Evolutionary conservation across 2,797 vertebrate genomes (phyloP).

Genomic region (Labeo calbasu): DNA sequence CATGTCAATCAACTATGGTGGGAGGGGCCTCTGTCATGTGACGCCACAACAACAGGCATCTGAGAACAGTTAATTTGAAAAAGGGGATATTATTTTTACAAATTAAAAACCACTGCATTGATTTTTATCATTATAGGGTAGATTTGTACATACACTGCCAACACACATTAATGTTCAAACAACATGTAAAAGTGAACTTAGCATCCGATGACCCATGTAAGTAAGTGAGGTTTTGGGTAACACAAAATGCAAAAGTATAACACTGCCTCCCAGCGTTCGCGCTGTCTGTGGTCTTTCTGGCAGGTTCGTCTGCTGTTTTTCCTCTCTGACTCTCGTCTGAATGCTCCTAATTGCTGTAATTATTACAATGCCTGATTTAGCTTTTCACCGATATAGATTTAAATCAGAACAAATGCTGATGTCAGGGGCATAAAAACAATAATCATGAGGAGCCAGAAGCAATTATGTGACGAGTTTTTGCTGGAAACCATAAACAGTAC

Average conservation of each 20-base stretch:
- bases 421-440: constrained; percentile 23
- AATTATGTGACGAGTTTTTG: constrained; percentile 7
- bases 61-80: no score
- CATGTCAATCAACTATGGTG: no score
- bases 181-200: no score
- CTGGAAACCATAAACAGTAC: constrained; percentile 2
- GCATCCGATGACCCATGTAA: no score
- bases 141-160: no score
- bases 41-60: no score
- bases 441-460: constrained; percentile 13
- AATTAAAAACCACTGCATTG: no score
- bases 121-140: no score
- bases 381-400: constrained; percentile 16
- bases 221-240: background rate
- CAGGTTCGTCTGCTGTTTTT: background rate
- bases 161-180: no score
- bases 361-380: constrained; percentile 18
- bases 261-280: background rate
- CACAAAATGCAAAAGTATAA: background rate
- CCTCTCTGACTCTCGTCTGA: background rate
- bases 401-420: constrained; percentile 13
- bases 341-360: constrained; percentile 11
- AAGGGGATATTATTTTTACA: no score
- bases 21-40: no score
- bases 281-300: background rate